Evolutionary conservation across 1,140 invertebrate genomes (phyloP).

Genomic region (Metopolophium dirhodum): DNA sequence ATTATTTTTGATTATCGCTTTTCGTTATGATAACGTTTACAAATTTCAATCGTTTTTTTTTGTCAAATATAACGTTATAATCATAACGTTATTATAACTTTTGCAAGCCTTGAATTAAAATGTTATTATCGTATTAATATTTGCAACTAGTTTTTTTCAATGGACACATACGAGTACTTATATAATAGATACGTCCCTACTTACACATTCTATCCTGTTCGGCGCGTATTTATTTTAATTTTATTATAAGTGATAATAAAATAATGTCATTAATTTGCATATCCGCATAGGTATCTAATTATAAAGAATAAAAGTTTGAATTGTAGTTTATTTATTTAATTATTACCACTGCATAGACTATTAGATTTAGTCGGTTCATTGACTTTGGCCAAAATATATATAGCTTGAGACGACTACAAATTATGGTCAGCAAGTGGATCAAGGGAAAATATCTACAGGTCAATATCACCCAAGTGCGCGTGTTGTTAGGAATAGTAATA

Average conservation of each 20-base stretch:
- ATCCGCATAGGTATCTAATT: neutral
- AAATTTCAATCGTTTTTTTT: too few relatives aligned
- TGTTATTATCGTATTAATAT: neutral
- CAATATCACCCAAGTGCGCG: conserved; percentile 6
- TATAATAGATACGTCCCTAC: neutral
- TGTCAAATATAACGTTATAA: too few relatives aligned
- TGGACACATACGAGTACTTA: neutral
- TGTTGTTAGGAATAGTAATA: neutral
- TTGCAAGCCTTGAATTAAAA: neutral
- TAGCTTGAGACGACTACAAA: conserved; percentile 5
- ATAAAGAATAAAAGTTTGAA: neutral
- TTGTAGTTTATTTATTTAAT: neutral
- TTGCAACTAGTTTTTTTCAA: neutral
- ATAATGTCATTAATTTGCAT: neutral
- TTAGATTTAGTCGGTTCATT: conserved; percentile 1
- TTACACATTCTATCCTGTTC: neutral
- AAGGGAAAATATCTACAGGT: conserved; percentile 43
- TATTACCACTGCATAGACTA: neutral
- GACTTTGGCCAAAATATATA: neutral
- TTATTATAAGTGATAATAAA: neutral
- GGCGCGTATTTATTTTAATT: neutral
- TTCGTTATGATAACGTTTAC: too few relatives aligned
- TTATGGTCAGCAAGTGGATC: conserved; percentile 14
- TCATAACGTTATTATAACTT: too few relatives aligned
- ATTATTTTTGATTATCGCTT: too few relatives aligned